Evolutionary conservation across 1,140 invertebrate species (phyloP).

Genomic region (Tetraneura akinire): DNA sequence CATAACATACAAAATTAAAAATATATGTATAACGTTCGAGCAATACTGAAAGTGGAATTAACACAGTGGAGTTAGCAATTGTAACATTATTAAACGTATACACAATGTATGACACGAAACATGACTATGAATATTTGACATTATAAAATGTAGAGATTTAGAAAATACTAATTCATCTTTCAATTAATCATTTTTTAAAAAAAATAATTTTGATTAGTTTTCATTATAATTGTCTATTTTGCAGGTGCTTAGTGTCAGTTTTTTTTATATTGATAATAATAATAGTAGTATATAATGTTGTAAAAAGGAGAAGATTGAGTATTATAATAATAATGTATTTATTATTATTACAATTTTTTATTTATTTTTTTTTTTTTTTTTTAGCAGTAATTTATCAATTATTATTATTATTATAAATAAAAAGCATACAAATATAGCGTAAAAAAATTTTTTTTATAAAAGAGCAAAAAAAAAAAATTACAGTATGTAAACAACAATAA

Average conservation of each 20-base stretch:
- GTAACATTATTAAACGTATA: slow-evolving; percentile 24
- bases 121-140: neutral
- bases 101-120: neutral
- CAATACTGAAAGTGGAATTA: slow-evolving; percentile 39
- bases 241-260: neutral
- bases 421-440: slow-evolving; percentile 44
- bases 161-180: no score
- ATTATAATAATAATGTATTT: slow-evolving; percentile 27
- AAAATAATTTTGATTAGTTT: no score
- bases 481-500: slow-evolving; percentile 35
- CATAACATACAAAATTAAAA: slow-evolving; percentile 30
- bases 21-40: slow-evolving; percentile 11
- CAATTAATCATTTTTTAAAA: no score
- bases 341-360: slow-evolving; percentile 14
- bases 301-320: neutral
- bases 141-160: no score
- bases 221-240: neutral
- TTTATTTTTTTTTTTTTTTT: no score
- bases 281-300: neutral
- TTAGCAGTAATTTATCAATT: neutral
- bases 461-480: slow-evolving; percentile 16
- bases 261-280: neutral
- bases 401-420: slow-evolving; percentile 26
- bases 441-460: slow-evolving; percentile 20
- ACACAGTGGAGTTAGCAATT: neutral